These are phyloP conservation scores for Serripes groenlandicus DNA, from an alignment of 2,888 invertebrate genomes.

Conservation along the genomic window DNA sequence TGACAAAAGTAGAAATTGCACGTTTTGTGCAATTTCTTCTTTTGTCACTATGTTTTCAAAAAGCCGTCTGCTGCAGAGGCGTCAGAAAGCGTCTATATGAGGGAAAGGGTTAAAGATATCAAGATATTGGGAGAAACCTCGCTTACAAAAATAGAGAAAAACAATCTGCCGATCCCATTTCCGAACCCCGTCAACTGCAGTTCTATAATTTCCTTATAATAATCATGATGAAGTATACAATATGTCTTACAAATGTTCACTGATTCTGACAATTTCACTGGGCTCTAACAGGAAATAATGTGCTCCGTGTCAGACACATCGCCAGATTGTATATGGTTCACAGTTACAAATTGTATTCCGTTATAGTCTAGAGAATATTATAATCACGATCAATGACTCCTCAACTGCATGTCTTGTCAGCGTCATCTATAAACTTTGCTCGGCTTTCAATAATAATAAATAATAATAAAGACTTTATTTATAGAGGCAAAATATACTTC, in stretches of 20 bases:
- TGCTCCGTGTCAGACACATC: not conserved
- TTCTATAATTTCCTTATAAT: constrained; percentile 10
- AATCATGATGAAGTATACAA: constrained; percentile 10
- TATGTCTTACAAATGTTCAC: not conserved
- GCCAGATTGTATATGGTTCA: not conserved
- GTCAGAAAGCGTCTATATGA: too few species aligned
- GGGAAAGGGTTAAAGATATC: too few species aligned
- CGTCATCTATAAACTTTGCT: not conserved
- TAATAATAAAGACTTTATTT: too few species aligned
- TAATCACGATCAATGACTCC: not conserved
- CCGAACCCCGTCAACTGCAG: not conserved
- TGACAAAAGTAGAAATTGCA: too few species aligned
- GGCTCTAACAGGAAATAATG: constrained; percentile 7
- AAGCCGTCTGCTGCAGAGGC: too few species aligned
- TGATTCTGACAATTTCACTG: not conserved
- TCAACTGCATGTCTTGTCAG: not conserved
- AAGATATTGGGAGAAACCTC: too few species aligned
- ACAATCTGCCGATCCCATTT: not conserved
- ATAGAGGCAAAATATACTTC: too few species aligned
- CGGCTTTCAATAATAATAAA: not conserved
- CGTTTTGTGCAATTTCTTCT: too few species aligned
- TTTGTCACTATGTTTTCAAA: too few species aligned
- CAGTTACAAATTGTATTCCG: not conserved
- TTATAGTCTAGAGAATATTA: not conserved
- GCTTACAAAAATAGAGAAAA: not conserved